phyloP scores from a whole-genome alignment of 2,113 vertebrate genomes.

The Heterotilapia buettikoferi region DNA sequence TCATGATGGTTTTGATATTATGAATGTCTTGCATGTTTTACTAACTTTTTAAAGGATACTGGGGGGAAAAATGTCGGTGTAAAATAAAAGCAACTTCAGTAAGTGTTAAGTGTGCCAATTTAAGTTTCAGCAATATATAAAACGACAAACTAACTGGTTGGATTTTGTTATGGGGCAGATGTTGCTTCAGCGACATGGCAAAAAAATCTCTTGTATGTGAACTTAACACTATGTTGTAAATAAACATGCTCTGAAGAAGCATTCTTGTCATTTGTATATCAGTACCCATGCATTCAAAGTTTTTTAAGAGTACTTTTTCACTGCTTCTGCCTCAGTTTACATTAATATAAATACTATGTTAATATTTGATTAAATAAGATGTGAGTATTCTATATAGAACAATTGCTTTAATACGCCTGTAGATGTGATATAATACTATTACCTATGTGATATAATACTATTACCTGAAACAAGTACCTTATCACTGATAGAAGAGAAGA shows the following conservation, averaged over 20 bases:
- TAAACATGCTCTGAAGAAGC: slow-evolving; percentile 67
- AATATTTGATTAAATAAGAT: not conserved
- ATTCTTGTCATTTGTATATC: slow-evolving; percentile 31
- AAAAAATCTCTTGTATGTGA: slow-evolving; percentile 48
- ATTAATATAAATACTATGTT: not conserved
- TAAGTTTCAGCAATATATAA: slow-evolving; percentile 19
- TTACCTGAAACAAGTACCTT: not conserved
- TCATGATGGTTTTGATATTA: slow-evolving; percentile 51
- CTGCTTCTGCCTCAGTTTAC: not conserved
- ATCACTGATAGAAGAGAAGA: not conserved
- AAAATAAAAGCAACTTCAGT: slow-evolving; percentile 47
- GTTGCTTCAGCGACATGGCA: slow-evolving; percentile 38
- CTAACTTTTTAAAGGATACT: slow-evolving; percentile 48
- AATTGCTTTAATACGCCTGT: not conserved
- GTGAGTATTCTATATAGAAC: not conserved
- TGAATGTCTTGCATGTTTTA: slow-evolving; percentile 69
- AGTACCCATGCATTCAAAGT: not conserved
- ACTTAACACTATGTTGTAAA: slow-evolving; percentile 72
- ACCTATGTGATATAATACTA: not conserved
- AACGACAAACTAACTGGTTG: slow-evolving; percentile 38
- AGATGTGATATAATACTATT: not conserved
- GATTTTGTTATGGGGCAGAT: slow-evolving; percentile 44
- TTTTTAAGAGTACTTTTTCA: not conserved
- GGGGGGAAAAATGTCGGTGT: not conserved
- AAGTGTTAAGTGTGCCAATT: slow-evolving; percentile 7